Base-by-base conservation (phyloP, 2,797 vertebrate species). In the Danionella dracula region DNA sequence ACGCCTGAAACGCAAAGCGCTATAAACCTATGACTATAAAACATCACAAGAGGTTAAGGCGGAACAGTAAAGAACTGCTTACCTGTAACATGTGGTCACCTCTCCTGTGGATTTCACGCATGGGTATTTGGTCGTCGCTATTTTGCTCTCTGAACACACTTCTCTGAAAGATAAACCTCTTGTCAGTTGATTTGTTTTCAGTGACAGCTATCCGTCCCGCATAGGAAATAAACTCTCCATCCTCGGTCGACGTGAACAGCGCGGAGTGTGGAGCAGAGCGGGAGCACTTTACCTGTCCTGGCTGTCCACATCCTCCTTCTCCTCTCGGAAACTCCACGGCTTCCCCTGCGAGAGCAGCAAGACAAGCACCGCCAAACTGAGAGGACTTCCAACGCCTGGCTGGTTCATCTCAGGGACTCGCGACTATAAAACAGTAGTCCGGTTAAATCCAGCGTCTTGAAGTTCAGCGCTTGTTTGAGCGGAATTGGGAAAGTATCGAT, bases 41-140 rank as follows among this genome's bases (percentile, higher is more conserved):
- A 35, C 32, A 35, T 3, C 32, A n/a, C n/a, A n/a, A n/a, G n/a
- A n/a, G n/a, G 32, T 5, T 38, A 4, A 4, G 11, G 4, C 8
- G 20, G 4, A 40, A 0, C 5, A 27, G 34, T 35, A 50, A 48
- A 42, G 41, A 13, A 53, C 40, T 19, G 6, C 68, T 48, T 89
- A 98, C 94, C 93, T 96, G 90, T 94, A 95, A 77, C 96, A 99
- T 49, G 94, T 95, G 27, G 95, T 84, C 45, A 94, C 80, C 78
- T 96, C 94, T 23, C 95, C 95, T 1, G 89, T 88, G 40, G 93
- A 61, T 68, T 96, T 97, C 72, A 94, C 78, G 70, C 95, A 99
- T 2, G 93, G 91, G 65, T 99, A 99, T 44, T 89, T 91, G 2
- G 88, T 93, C 4, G 94, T 96, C 12, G 90, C 88, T 66, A 97